phyloP scores from a whole-genome alignment of 2,888 invertebrate genomes.

The Brassicogethes aeneus region DNA sequence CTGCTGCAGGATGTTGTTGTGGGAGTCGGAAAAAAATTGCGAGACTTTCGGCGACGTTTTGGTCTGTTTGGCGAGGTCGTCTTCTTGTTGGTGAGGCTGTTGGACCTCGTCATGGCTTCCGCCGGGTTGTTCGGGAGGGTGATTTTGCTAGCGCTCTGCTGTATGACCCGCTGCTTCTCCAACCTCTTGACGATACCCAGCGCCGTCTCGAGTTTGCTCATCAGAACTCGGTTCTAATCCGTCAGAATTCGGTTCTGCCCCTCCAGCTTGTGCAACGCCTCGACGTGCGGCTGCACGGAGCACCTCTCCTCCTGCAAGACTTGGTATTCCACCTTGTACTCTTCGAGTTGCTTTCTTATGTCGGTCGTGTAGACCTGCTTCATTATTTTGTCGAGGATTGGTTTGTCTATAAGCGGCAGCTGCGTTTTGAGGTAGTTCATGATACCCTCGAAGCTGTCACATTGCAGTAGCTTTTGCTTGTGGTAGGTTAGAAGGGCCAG shows the following conservation, averaged over 20 bases:
- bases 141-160: conserved; percentile 42
- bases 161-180: conserved; percentile 55
- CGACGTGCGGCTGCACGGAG: conserved; percentile 62
- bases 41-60: conserved; percentile 27
- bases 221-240: conserved; percentile 42
- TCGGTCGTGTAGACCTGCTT: conserved; percentile 69
- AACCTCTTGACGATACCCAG: conserved; percentile 51
- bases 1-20: conserved; percentile 61
- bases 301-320: conserved; percentile 86
- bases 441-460: conserved; percentile 86
- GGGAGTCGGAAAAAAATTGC: conserved; percentile 59
- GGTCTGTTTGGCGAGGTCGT: too few species aligned
- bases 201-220: conserved; percentile 50
- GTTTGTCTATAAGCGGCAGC: conserved; percentile 61
- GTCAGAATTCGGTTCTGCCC: conserved; percentile 53
- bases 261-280: conserved; percentile 59
- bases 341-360: conserved; percentile 69
- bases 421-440: conserved; percentile 86
- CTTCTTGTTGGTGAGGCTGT: conserved; percentile 29
- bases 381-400: conserved; percentile 70
- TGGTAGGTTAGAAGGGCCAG: conserved; percentile 77
- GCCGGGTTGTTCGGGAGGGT: conserved; percentile 17
- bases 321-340: conserved; percentile 91
- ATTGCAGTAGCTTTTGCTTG: conserved; percentile 71
- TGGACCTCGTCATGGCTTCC: conserved; percentile 24